These are phyloP conservation scores for Homarus americanus DNA, from an alignment of 1,140 invertebrate species.

Conservation along the genomic window DNA sequence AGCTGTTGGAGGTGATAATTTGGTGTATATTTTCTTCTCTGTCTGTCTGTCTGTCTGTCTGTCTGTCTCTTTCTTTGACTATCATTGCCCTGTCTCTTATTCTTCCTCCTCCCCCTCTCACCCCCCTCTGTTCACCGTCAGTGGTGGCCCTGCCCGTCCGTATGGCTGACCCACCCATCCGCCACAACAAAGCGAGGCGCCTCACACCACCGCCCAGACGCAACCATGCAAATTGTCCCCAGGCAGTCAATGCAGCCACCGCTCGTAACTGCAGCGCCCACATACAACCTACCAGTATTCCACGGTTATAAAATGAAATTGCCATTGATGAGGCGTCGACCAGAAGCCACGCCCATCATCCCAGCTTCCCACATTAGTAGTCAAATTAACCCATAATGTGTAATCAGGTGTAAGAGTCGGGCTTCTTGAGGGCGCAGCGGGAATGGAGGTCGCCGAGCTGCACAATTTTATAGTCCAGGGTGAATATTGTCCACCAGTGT, in stretches of 20 bases:
- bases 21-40: background rate
- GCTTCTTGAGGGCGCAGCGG: background rate
- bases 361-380: slow-evolving; percentile 37
- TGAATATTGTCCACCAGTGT: background rate
- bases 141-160: background rate
- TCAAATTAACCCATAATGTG: slow-evolving; percentile 52
- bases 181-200: slow-evolving; percentile 33
- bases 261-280: slow-evolving; percentile 38
- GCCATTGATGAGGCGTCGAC: slow-evolving; percentile 38
- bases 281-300: slow-evolving; percentile 33
- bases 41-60: background rate
- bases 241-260: slow-evolving; percentile 26
- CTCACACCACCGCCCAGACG: slow-evolving; percentile 24
- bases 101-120: too few relatives aligned
- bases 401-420: slow-evolving; percentile 53
- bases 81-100: background rate
- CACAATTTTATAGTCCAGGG: slow-evolving; percentile 37
- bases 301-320: slow-evolving; percentile 62
- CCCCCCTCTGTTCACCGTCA: background rate
- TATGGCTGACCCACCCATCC: background rate
- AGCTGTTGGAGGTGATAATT: too few relatives aligned
- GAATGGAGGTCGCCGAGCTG: background rate
- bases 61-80: background rate
- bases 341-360: slow-evolving; percentile 42
- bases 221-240: slow-evolving; percentile 62